Evolutionary conservation across 2,888 invertebrate genomes (phyloP).

Genomic region (Zygaena filipendulae): DNA sequence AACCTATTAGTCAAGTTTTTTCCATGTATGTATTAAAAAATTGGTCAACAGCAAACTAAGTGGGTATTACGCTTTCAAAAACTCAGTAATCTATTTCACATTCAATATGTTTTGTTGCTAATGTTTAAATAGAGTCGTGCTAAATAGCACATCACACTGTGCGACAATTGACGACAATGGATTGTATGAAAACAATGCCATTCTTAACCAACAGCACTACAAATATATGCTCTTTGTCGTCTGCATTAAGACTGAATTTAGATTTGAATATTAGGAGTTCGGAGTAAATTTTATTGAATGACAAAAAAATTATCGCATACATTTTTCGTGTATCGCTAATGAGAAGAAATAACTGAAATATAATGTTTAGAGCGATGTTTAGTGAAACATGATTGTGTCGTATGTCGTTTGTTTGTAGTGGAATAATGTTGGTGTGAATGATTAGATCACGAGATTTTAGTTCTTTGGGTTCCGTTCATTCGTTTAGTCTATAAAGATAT

Average conservation of each 20-base stretch:
- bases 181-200: slow-evolving; percentile 17
- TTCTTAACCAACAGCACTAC: slow-evolving; percentile 2
- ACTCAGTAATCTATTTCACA: slow-evolving; percentile 17
- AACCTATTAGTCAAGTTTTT: too few species aligned
- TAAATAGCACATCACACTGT: slow-evolving; percentile 36
- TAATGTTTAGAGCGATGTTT: slow-evolving; percentile 19
- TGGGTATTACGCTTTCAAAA: too few species aligned
- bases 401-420: slow-evolving; percentile 21
- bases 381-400: slow-evolving; percentile 29
- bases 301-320: slow-evolving; percentile 24
- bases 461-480: too few species aligned
- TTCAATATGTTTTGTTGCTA: slow-evolving; percentile 10
- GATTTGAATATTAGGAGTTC: slow-evolving; percentile 4
- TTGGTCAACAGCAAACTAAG: too few species aligned
- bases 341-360: slow-evolving; percentile 22
- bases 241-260: neutral
- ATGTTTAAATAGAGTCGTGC: slow-evolving; percentile 15
- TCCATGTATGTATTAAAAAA: too few species aligned
- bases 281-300: slow-evolving; percentile 8
- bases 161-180: slow-evolving; percentile 34
- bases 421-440: too few species aligned
- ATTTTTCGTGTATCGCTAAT: slow-evolving; percentile 34
- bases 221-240: slow-evolving; percentile 9
- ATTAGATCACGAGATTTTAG: too few species aligned
- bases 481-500: too few species aligned